Percentiles rank a stretch among this genome's conserved stretches.
These are phyloP conservation scores for Hyperoodon ampullatus DNA, from an alignment of 2,113 vertebrate genomes.

Conservation along the genomic window DNA sequence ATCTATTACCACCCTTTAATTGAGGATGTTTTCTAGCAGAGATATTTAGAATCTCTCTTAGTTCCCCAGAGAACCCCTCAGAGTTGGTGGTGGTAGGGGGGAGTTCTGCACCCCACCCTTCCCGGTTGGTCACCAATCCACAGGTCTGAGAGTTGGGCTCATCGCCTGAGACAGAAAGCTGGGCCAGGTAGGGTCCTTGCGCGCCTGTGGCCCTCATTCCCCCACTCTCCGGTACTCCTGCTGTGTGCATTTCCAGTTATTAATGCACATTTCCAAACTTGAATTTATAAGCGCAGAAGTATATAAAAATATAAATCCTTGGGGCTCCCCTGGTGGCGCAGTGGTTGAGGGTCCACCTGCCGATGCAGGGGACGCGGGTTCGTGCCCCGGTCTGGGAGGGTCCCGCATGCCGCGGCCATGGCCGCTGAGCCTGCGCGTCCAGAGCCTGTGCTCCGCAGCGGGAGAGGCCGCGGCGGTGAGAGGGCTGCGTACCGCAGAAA, in stretches of 20 bases:
- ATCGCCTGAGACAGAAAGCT: not conserved
- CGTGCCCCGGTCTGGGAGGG: too few species aligned
- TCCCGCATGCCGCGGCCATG: too few species aligned
- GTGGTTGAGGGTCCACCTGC: too few species aligned
- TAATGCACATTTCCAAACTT: not conserved
- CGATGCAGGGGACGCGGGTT: too few species aligned
- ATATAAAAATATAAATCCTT: not conserved
- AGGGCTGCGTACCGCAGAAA: too few species aligned
- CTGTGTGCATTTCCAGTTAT: not conserved
- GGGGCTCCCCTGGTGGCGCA: too few species aligned
- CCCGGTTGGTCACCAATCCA: too few species aligned
- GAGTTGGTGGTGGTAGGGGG: not conserved
- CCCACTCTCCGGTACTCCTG: not conserved
- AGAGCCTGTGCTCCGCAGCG: too few species aligned
- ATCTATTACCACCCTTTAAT: not conserved
- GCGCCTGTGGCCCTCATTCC: rapidly evolving
- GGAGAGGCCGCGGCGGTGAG: too few species aligned
- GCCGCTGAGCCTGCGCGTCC: too few species aligned
- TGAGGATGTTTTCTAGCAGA: not conserved
- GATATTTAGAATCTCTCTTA: not conserved
- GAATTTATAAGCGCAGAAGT: not conserved
- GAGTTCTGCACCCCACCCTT: not conserved
- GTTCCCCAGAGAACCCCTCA: not conserved
- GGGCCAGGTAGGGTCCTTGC: not conserved
- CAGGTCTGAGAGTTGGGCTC: not conserved